Evolutionary conservation across 2,113 vertebrate species (phyloP).

Genomic region (Dicerorhinus sumatrensis): DNA sequence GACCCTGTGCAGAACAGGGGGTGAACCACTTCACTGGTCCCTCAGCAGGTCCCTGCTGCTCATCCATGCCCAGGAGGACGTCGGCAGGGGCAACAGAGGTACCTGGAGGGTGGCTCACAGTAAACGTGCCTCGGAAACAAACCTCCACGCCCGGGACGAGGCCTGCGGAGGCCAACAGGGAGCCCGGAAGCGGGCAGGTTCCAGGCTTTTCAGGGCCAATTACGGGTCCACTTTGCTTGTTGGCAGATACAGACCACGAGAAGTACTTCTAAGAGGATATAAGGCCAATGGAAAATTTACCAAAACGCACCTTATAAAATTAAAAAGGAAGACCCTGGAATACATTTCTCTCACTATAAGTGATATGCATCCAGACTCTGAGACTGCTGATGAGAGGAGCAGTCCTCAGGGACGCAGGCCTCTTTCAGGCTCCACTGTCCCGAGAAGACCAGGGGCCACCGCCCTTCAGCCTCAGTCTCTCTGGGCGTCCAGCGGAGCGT

Average conservation of each 20-base stretch:
- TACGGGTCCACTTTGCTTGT: not conserved
- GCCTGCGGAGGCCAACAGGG: not conserved
- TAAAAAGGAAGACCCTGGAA: not conserved
- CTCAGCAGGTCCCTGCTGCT: not conserved
- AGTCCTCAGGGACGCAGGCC: no score
- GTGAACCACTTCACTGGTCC: not conserved
- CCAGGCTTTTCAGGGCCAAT: not conserved
- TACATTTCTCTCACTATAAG: not conserved
- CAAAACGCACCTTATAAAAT: not conserved
- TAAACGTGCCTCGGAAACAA: not conserved
- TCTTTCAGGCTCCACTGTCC: not conserved
- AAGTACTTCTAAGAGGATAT: not conserved
- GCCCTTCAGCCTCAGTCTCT: no score
- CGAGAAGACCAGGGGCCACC: no score
- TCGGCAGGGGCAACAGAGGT: fast-evolving
- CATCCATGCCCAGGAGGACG: not conserved
- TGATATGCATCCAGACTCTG: not conserved
- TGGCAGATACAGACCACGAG: not conserved
- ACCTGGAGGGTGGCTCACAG: not conserved
- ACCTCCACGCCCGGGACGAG: not conserved
- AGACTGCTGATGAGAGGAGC: not conserved
- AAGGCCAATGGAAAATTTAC: not conserved
- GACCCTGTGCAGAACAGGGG: not conserved
- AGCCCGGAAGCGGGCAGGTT: fast-evolving
- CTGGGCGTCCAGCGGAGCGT: not conserved